A percentile compares a stretch with the other conserved stretches of the same genome.
These are phyloP conservation scores for Neolamprologus cancellatus DNA, from an alignment of 2,113 vertebrate species.

Conservation along the genomic window DNA sequence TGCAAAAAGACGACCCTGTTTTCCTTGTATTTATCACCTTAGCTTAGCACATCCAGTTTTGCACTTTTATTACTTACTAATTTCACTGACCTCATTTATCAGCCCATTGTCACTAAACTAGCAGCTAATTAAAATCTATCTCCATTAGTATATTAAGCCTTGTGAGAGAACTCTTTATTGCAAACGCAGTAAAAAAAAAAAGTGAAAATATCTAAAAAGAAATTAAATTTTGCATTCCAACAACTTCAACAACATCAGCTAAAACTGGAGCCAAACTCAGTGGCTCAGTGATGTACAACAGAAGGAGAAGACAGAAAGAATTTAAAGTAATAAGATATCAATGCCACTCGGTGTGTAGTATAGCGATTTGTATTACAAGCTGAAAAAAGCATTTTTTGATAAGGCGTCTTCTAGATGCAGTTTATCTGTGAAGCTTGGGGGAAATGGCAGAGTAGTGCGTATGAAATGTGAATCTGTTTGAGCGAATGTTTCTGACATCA, in stretches of 20 bases:
- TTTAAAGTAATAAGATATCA: background rate
- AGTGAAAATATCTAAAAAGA: background rate
- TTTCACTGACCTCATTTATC: background rate
- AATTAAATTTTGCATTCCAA: background rate
- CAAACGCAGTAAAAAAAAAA: background rate
- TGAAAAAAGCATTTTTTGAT: background rate
- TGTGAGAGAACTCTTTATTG: background rate
- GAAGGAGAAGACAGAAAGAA: background rate
- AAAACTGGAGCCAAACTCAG: background rate
- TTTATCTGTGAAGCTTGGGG: background rate
- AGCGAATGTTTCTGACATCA: background rate
- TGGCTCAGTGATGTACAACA: background rate
- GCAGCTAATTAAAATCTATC: background rate
- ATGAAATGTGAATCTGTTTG: background rate
- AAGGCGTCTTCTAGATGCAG: background rate
- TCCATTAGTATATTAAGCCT: background rate
- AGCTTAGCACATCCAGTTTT: background rate
- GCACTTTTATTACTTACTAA: background rate
- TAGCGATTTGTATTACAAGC: background rate
- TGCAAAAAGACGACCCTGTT: fast-evolving
- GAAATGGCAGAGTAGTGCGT: background rate
- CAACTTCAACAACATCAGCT: background rate
- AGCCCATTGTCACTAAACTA: background rate
- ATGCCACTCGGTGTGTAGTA: fast-evolving
- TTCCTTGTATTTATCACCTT: background rate